phyloP scores from a whole-genome alignment of 2,113 vertebrate species.

The Talpa occidentalis region DNA sequence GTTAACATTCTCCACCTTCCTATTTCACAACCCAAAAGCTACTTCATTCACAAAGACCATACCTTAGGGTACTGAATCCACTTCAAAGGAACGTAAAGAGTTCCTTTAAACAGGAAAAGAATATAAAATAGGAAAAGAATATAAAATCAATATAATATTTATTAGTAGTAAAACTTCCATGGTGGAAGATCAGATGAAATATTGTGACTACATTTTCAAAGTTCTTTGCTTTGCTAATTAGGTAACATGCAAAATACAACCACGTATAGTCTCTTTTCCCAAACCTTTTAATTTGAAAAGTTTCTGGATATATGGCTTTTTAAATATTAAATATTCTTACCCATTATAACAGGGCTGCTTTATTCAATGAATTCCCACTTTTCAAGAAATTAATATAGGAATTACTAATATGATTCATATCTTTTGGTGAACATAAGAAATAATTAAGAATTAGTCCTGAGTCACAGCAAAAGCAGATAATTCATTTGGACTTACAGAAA shows the following conservation, averaged over 20 bases:
- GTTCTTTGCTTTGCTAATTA: conserved; percentile 37
- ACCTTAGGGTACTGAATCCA: not conserved
- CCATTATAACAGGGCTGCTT: not conserved
- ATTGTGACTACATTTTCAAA: not conserved
- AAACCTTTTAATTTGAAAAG: not conserved
- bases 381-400: not conserved
- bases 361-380: not conserved
- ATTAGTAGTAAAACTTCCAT: not conserved
- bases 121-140: not conserved
- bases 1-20: conserved; percentile 25
- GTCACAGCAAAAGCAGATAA: not conserved
- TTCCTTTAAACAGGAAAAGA: conserved; percentile 10
- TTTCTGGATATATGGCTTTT: not conserved
- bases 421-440: not conserved
- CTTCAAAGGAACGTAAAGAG: conserved; percentile 19
- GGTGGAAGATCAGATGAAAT: not conserved
- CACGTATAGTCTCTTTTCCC: not conserved
- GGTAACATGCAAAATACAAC: not conserved
- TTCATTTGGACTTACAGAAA: conserved; percentile 4
- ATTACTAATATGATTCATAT: not conserved
- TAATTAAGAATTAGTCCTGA: not conserved
- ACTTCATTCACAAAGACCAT: not conserved
- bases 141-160: not conserved
- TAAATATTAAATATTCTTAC: not conserved
- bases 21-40: conserved; percentile 5